Evolutionary conservation across 2,888 invertebrate species (phyloP), one percentile per base, ranked within the genome.

Genomic region (Ligdia adustata): DNA sequence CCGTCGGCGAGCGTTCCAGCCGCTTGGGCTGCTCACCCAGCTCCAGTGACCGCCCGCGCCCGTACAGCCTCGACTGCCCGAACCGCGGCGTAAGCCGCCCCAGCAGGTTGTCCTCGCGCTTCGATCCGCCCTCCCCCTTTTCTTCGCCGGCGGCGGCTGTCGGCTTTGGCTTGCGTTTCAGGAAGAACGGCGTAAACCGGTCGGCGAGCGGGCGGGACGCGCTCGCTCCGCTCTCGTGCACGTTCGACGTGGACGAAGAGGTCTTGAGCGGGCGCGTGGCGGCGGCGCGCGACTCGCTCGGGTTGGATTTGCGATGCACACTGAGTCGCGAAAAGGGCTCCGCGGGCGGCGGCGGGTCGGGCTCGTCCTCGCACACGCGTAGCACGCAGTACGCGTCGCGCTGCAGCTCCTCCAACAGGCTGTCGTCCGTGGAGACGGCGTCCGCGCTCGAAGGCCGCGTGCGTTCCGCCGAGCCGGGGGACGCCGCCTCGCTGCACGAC

Each of bases 291-390:
- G 79, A 75, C 63, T 88, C 83, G 43, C 75, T 87, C 6, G 90
- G 89, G 54, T 89, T 90, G 3, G 90, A 90, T 62, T 90, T 90
- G 18, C 90, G 74, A 55, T 90, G 90, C 26, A 78, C 72, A 57
- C 83, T 87, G 15, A 78, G 75, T 32, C 90, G 72, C 2, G 85
- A 83, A 66, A 91, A 90, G 27, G 82, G 64, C 32, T 78, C 82
- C 15, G 62, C 63, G 73, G n/a, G 14, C 18, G 33, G 27, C 60
- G 39, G 49, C 12, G 31, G 39, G 24, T 55, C 54, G 24, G 72
- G 60, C 44, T 84, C 86, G 58, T 87, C 87, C 64, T 86, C 87
- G 69, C 83, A 82, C 16, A 87, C 88, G 48, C 81, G 80, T 20
- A 86, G 68, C 11, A 85, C 87, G 66, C 83, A 83, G 63, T 84